phyloP scores from a whole-genome alignment of 2,113 vertebrate species.

The Semnornis frantzii region DNA sequence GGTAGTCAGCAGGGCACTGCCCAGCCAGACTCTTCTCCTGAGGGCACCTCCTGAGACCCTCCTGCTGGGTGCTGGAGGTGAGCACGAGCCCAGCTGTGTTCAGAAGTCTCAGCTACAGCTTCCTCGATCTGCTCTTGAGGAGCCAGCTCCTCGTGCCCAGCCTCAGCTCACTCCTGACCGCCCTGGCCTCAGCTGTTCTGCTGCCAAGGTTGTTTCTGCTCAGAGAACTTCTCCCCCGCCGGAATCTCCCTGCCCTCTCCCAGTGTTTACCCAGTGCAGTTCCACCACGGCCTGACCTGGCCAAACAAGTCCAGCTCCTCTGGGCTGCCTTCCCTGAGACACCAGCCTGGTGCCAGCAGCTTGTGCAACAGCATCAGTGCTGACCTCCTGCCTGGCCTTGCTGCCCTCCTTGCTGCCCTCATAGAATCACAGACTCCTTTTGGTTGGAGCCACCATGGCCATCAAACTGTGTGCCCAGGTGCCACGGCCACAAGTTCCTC shows the following conservation, averaged over 20 bases:
- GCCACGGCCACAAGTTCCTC: too few relatives aligned
- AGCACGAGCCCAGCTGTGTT: background rate
- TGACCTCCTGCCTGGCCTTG: too few relatives aligned
- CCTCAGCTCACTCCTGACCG: constrained; percentile 60
- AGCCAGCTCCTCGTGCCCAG: constrained; percentile 36
- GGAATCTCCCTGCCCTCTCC: constrained; percentile 35
- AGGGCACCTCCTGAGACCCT: background rate
- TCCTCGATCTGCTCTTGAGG: constrained; percentile 35
- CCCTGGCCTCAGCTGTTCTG: constrained; percentile 51
- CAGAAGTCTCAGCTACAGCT: constrained; percentile 28
- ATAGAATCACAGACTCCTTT: too few relatives aligned
- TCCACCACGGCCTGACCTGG: background rate
- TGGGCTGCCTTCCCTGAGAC: background rate
- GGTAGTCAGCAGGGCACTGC: background rate
- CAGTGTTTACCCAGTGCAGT: constrained; percentile 30
- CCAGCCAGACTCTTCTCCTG: background rate
- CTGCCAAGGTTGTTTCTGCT: constrained; percentile 56
- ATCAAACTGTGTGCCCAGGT: too few relatives aligned
- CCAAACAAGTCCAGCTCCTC: background rate
- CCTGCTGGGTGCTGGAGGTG: too few relatives aligned
- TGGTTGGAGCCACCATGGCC: too few relatives aligned
- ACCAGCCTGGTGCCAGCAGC: background rate
- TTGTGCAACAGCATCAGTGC: background rate
- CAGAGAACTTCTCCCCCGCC: constrained; percentile 24
- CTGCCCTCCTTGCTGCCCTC: too few relatives aligned